Evolutionary conservation across 2,888 invertebrate species (phyloP).

Genomic region (Margaritifera margaritifera): DNA sequence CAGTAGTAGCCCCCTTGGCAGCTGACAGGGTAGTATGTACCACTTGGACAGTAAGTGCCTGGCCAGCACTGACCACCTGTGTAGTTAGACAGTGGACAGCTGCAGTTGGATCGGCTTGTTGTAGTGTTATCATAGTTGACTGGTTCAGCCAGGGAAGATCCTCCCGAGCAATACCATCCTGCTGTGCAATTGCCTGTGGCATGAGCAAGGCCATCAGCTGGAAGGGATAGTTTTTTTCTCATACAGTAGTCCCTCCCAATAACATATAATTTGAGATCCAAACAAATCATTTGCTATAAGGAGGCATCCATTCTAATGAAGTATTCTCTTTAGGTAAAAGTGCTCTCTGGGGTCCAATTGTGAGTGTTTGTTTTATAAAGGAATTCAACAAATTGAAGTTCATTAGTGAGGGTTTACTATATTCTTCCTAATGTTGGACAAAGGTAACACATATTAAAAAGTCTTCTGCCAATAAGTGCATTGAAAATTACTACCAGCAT

Average conservation of each 20-base stretch:
- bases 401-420: too few relatives aligned
- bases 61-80: conserved; percentile 70
- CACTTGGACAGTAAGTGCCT: conserved; percentile 66
- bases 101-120: conserved; percentile 56
- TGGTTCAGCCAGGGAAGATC: conserved; percentile 59
- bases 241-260: not conserved
- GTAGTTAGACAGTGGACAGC: conserved; percentile 64
- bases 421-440: too few relatives aligned
- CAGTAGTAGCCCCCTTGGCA: conserved; percentile 68
- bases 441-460: too few relatives aligned
- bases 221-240: conserved; percentile 4
- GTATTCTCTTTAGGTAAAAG: too few relatives aligned
- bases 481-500: too few relatives aligned
- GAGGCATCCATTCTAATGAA: too few relatives aligned
- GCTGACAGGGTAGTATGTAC: conserved; percentile 57
- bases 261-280: too few relatives aligned
- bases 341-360: too few relatives aligned
- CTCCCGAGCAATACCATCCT: conserved; percentile 69
- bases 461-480: too few relatives aligned
- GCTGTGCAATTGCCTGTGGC: conserved; percentile 65
- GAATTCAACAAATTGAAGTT: too few relatives aligned
- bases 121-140: conserved; percentile 45
- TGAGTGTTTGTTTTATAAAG: too few relatives aligned
- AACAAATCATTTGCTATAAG: too few relatives aligned
- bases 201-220: conserved; percentile 62